Conservation (phyloP, 2,797 vertebrate genomes). For the Scolopax rusticola region DNA sequence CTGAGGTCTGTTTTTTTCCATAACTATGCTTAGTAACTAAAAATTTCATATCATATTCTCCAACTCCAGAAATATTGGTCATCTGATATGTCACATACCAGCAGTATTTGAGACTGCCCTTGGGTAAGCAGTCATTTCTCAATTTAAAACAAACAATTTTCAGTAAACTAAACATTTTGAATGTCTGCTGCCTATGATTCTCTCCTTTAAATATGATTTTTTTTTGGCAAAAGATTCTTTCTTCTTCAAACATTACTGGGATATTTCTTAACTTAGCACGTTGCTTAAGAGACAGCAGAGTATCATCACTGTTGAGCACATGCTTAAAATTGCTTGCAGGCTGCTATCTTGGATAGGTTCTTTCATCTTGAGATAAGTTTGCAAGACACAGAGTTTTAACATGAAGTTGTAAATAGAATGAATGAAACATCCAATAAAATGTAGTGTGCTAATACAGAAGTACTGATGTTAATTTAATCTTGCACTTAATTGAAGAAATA, state of each 20-base stretch:
- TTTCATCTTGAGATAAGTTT: background rate
- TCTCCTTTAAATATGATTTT: background rate
- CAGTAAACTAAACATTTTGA: background rate
- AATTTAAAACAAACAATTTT: background rate
- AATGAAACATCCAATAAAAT: background rate
- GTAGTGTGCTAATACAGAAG: background rate
- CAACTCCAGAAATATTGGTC: background rate
- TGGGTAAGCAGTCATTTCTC: background rate
- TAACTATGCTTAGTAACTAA: background rate
- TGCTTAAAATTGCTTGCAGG: background rate
- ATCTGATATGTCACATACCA: background rate
- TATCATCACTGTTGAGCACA: background rate
- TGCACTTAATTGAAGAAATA: background rate
- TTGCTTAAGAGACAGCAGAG: background rate
- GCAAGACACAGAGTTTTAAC: background rate
- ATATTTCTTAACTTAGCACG: background rate
- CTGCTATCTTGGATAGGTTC: background rate
- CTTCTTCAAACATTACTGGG: background rate
- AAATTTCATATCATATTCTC: background rate
- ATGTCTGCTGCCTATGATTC: background rate
- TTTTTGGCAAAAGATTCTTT: background rate
- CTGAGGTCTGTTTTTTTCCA: background rate
- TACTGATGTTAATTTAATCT: background rate
- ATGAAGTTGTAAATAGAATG: background rate
- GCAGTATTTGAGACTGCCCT: background rate